phyloP scores from a whole-genome alignment of 2,888 invertebrate genomes.

The Orthonevra nobilis region DNA sequence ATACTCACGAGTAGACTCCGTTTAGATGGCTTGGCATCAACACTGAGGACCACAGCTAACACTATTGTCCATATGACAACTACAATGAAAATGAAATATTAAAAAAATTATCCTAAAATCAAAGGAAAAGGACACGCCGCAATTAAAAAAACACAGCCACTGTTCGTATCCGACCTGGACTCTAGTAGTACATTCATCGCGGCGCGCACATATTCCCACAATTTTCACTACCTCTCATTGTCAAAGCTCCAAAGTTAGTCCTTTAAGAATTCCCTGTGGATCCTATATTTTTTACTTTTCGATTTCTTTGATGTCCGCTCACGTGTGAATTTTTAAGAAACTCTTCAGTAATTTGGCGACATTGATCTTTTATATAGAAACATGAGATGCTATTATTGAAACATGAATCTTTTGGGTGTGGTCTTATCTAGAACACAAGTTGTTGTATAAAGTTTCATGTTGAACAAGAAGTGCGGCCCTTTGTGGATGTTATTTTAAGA shows the following conservation, averaged over 20 bases:
- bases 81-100: slow-evolving; percentile 28
- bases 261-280: slow-evolving; percentile 11
- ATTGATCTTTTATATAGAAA: slow-evolving; percentile 59
- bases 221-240: slow-evolving; percentile 61
- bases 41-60: slow-evolving; percentile 43
- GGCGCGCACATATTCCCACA: neutral
- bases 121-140: neutral
- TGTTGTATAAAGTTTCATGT: slow-evolving; percentile 32
- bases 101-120: neutral
- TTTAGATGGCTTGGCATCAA: slow-evolving; percentile 15
- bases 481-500: slow-evolving; percentile 49
- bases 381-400: neutral
- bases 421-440: slow-evolving; percentile 35
- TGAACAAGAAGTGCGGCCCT: slow-evolving; percentile 56
- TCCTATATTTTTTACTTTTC: slow-evolving; percentile 20
- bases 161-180: neutral
- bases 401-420: slow-evolving; percentile 27
- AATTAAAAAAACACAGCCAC: neutral
- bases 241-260: slow-evolving; percentile 34
- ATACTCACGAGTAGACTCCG: slow-evolving; percentile 50
- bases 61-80: slow-evolving; percentile 57
- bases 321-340: slow-evolving; percentile 44
- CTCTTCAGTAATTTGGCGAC: slow-evolving; percentile 25
- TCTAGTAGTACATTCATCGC: neutral
- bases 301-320: slow-evolving; percentile 36